Evolutionary conservation across 2,113 vertebrate species (phyloP).

Genomic region (Petrocephalus microphthalmus): DNA sequence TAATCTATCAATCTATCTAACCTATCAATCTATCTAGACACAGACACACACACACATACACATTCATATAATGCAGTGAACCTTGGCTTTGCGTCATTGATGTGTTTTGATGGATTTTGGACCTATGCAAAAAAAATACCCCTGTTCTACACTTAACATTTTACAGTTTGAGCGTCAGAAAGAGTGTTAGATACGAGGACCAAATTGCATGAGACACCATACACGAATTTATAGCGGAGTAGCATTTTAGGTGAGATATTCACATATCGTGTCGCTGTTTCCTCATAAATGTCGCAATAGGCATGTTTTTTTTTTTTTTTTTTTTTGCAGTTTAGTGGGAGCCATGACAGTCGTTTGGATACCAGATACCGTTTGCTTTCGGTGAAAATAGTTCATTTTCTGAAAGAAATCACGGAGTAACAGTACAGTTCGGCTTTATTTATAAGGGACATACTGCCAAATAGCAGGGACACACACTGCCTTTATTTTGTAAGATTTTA

Average conservation of each 20-base stretch:
- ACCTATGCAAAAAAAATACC: neutral
- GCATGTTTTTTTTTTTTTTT: neutral
- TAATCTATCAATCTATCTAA: too few relatives aligned
- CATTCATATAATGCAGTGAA: neutral
- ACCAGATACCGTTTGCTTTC: neutral
- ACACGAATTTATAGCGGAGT: neutral
- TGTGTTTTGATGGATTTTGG: neutral
- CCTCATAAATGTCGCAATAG: neutral
- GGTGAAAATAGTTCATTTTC: neutral
- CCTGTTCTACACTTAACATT: neutral
- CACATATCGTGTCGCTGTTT: neutral
- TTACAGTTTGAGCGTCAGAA: neutral
- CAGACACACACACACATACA: too few relatives aligned
- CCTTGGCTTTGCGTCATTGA: neutral
- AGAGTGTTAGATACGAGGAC: neutral
- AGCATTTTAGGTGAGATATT: neutral
- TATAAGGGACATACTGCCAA: neutral
- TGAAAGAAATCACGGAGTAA: neutral
- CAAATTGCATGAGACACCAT: neutral
- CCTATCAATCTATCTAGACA: too few relatives aligned
- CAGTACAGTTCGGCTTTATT: neutral
- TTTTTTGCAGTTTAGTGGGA: neutral
- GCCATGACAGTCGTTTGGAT: neutral
- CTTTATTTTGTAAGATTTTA: neutral
- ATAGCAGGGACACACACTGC: neutral